Conservation (phyloP, 2,113 vertebrate species). For the Antechinus stuartii region DNA sequence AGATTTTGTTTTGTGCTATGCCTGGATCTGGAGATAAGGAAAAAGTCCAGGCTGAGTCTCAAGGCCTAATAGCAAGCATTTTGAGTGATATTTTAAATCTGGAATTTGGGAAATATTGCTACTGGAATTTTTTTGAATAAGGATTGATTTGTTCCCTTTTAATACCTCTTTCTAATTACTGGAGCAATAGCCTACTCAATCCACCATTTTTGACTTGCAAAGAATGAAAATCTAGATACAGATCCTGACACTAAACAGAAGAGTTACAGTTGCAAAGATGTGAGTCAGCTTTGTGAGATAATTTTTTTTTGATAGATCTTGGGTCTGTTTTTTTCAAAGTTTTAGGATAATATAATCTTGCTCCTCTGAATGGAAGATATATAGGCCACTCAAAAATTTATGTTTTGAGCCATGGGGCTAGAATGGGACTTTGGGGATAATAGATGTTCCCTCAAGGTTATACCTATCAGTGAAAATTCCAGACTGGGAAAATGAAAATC, state of each 20-base stretch:
- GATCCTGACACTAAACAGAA: conserved; percentile 23
- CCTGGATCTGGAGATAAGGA: neutral
- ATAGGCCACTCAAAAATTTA: conserved; percentile 18
- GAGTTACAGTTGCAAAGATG: neutral
- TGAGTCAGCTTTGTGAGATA: neutral
- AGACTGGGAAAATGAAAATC: conserved; percentile 71
- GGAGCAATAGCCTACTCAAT: neutral
- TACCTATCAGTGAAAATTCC: conserved; percentile 57
- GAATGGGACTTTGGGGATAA: neutral
- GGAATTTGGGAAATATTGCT: conserved; percentile 4
- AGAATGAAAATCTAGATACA: neutral
- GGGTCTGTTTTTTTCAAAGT: neutral
- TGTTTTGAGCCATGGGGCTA: conserved; percentile 17
- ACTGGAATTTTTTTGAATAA: conserved; percentile 39
- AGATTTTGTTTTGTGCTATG: neutral
- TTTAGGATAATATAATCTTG: conserved; percentile 34
- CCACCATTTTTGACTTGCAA: neutral
- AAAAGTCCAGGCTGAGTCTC: conserved; percentile 28
- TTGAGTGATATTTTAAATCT: conserved; percentile 34
- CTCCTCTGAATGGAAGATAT: conserved; percentile 29
- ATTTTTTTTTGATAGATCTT: neutral
- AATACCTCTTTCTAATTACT: neutral
- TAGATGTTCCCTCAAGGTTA: conserved; percentile 10
- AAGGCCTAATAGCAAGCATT: neutral
- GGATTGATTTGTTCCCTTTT: neutral